Base-by-base conservation (phyloP, 2,888 invertebrate species). In the Hemistola chrysoprasaria region DNA sequence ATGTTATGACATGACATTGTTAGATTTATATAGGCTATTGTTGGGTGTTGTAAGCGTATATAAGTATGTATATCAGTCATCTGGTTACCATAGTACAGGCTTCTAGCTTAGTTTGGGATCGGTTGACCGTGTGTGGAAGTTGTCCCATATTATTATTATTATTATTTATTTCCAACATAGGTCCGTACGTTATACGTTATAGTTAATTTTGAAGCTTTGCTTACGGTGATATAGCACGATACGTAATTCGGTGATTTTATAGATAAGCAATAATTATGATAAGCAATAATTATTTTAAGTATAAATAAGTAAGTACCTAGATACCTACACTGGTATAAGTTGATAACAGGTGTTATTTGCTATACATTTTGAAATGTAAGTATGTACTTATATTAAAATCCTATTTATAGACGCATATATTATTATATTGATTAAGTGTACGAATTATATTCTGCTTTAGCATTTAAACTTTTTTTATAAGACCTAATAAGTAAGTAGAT, bases 191-290 rank as follows among this genome's bases (percentile, higher is more conserved):
- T n/a, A n/a, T n/a, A n/a, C 2, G 2, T 16, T 3, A 4, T 16
- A 16, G 64, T 71, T 70, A 73, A 71, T 20, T 33, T 39, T 25
- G 72, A 79, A 71, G 72, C 66, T 74, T 59, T 60, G 71, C 70
- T 74, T 74, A 64, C 60, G 71, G 81, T 81, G 81, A 82, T 82
- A 84, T 64, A 68, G 78, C 72, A 71, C 72, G 74, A 86, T 87
- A 87, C 86, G 86, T 87, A 86, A 85, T 79, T 77, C 64, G 81
- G 86, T 87, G 86, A 87, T 87, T 81, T 77, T 52, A 16, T 16
- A 65, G 60, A 50, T 59, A 57, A 51, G 66, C 61, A 70, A 70
- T 74, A 71, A 62, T 71, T n/a, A 56, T n/a, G n/a, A 68, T 71
- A 75, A 82, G 79, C 78, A 79, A 83, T 81, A 78, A n/a, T n/a